Evolutionary conservation across 2,797 vertebrate genomes (phyloP), one percentile per base, ranked within the genome.

Genomic region (Somateria mollissima): DNA sequence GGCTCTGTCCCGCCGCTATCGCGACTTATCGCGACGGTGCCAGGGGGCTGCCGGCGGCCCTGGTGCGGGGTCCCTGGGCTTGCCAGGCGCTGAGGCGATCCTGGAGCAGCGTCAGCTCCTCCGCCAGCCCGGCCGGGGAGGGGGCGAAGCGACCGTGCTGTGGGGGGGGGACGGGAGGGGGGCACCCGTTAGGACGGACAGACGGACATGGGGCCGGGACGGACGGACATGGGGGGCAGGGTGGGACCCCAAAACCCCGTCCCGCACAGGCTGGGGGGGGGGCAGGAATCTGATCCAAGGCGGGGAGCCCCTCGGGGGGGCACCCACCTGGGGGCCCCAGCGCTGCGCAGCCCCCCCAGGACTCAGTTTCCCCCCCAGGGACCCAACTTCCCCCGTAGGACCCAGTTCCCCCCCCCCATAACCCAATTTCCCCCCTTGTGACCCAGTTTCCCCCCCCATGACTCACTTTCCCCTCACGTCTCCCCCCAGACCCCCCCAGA

Each of bases 31-130:
- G 3, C 7, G 88, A 39, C 10, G 89, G 85, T 18, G 79, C 65
- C 7, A 81, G 53, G 37, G 85, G 66, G 74, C 58, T 67, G n/a
- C 74, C 27, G 45, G 76, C 2, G 8, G 8, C 20, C 14, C 32
- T 8, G 6, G 49, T 3, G 53, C 5, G 81, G 60, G 54, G 53
- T 61, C 58, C 10, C 49, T 47, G 85, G 4, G 83, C 65, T 49
- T 73, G 84, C 95, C 94, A 92, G 75, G 89, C 58, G 45, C n/a
- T 51, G 77, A 98, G 91, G 37, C 90, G 95, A 57, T 97, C 96
- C 89, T 97, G 96, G 49, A 98, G 97, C 71, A 66, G 72, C 36
- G n/a, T n/a, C 57, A 98, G 90, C 57, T 98, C 98, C 30, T 97
- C 91, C 3, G 92, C 91, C 60, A 98, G 96, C 10, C 58, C 94